Conservation (phyloP, 2,113 vertebrate species). For the Riparia riparia region DNA sequence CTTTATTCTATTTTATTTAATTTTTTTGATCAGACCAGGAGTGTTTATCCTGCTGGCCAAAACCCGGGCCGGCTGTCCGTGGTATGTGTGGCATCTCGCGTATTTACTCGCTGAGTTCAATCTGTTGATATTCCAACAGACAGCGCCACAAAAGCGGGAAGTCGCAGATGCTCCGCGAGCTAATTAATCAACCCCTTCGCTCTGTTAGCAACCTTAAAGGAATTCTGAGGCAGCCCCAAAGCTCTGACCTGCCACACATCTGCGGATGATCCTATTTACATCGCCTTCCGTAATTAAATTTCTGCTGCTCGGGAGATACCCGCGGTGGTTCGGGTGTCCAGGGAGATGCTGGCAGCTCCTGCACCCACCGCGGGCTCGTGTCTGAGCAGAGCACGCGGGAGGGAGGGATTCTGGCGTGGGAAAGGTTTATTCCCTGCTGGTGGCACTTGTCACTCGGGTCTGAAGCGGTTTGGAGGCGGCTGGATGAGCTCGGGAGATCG, state of each 20-base stretch:
- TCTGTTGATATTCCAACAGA: neutral
- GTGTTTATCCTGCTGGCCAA: conserved; percentile 18
- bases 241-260: neutral
- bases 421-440: neutral
- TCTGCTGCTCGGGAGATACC: neutral
- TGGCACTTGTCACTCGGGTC: neutral
- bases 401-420: accelerated
- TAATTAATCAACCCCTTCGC: conserved; percentile 49
- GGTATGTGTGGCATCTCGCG: conserved; percentile 25
- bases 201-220: conserved; percentile 30
- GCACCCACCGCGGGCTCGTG: neutral
- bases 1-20: no score
- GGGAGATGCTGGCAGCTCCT: neutral
- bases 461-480: neutral
- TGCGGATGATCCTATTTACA: neutral
- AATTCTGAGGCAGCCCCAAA: neutral
- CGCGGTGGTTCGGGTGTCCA: neutral
- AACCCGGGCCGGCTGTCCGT: neutral
- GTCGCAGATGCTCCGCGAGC: neutral
- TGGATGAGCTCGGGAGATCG: neutral
- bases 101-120: neutral
- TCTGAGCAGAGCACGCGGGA: neutral
- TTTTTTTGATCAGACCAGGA: neutral
- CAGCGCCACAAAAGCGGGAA: neutral
- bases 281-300: neutral